These are phyloP conservation scores for Pseudomyrmex sp. DNA, from an alignment of 1,140 invertebrate species.

Conservation along the genomic window DNA sequence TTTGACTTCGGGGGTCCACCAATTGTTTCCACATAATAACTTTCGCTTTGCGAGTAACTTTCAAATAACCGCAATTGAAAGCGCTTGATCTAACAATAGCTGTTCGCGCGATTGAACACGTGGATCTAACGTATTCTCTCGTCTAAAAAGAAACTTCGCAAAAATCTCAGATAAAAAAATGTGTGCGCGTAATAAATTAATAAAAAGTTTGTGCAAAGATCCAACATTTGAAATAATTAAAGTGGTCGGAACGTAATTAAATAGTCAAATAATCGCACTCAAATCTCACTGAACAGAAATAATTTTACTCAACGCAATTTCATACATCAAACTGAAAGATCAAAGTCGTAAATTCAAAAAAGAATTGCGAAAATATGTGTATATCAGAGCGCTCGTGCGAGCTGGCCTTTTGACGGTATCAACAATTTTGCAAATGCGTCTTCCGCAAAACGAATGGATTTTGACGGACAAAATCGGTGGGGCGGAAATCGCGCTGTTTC, in stretches of 20 bases:
- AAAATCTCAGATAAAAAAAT: too few species aligned
- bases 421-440: conserved; percentile 2
- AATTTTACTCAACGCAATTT: not conserved
- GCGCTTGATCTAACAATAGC: not conserved
- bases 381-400: not conserved
- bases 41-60: not conserved
- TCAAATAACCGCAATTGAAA: conserved; percentile 15
- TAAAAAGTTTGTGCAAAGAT: too few species aligned
- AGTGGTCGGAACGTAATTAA: too few species aligned
- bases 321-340: not conserved
- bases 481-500: conserved; percentile 10
- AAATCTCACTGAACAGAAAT: not conserved
- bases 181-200: too few species aligned
- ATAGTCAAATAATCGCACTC: too few species aligned
- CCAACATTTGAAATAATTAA: too few species aligned
- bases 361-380: not conserved
- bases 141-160: too few species aligned
- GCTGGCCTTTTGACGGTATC: not conserved
- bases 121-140: too few species aligned
- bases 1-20: not conserved
- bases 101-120: not conserved
- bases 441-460: not conserved
- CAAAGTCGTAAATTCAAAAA: not conserved
- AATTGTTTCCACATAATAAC: not conserved
- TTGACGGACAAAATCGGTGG: conserved; percentile 18